A percentile compares a stretch with the other conserved stretches of the same genome.
phyloP scores from a whole-genome alignment of 2,888 invertebrate genomes.

The Boloria euphrosyne region DNA sequence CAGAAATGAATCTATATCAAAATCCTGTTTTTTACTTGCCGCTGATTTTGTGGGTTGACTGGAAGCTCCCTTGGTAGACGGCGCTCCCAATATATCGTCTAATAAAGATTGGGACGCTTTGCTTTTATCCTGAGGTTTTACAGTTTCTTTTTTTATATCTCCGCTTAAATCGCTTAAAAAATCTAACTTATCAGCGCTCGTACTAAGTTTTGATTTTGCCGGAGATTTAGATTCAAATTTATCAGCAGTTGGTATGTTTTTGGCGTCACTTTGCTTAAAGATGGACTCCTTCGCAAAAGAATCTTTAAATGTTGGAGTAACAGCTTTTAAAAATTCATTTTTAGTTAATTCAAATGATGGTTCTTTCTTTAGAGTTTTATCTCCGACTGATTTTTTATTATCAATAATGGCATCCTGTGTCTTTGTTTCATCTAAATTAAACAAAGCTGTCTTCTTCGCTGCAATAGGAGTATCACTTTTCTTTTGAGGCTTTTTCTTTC shows the following conservation, averaged over 20 bases:
- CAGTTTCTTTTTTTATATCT: constrained; percentile 52
- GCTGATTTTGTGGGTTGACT: constrained; percentile 50
- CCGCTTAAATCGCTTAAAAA: constrained; percentile 56
- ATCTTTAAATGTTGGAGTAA: constrained; percentile 54
- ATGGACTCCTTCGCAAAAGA: constrained; percentile 61
- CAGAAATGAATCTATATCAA: constrained; percentile 64
- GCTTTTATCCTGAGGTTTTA: constrained; percentile 59
- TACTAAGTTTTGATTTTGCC: constrained; percentile 55
- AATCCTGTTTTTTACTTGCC: constrained; percentile 62
- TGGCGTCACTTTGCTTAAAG: constrained; percentile 48
- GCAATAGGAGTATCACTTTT: constrained; percentile 57
- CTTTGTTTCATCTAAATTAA: constrained; percentile 62
- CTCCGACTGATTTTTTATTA: constrained; percentile 53
- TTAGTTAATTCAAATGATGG: constrained; percentile 55
- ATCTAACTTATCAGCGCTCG: constrained; percentile 60
- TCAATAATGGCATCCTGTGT: constrained; percentile 38
- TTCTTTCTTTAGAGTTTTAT: constrained; percentile 43
- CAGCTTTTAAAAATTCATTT: constrained; percentile 44
- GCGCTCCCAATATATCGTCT: constrained; percentile 80
- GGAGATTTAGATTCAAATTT: constrained; percentile 56
- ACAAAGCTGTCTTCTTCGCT: constrained; percentile 68
- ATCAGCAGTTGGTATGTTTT: constrained; percentile 41
- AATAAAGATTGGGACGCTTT: constrained; percentile 75
- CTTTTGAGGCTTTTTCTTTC: constrained; percentile 68
- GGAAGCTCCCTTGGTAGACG: constrained; percentile 56